A percentile compares a stretch with the other conserved stretches of the same genome.
These are phyloP conservation scores for Cossypha polioptera DNA, from an alignment of 2,797 vertebrate genomes.

Conservation along the genomic window DNA sequence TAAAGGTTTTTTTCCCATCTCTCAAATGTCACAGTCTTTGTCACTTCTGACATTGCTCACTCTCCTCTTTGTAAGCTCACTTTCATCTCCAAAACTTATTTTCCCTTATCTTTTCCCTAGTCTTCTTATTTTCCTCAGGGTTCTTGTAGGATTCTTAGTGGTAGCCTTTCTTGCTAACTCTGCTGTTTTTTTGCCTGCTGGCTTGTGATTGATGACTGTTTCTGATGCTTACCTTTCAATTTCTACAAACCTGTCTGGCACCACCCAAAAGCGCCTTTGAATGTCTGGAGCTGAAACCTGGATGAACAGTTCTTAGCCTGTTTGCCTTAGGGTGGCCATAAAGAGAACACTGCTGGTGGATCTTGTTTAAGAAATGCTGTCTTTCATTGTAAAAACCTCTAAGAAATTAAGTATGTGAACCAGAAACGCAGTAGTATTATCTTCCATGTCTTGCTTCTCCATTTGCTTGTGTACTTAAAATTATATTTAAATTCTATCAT, in stretches of 20 bases:
- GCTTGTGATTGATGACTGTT: not conserved
- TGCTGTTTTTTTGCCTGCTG: not conserved
- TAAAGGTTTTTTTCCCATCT: fast-evolving
- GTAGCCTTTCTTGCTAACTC: not conserved
- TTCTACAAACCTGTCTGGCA: not conserved
- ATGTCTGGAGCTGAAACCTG: not conserved
- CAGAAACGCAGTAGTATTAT: not conserved
- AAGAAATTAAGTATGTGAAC: not conserved
- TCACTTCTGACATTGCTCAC: not conserved
- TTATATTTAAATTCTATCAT: not conserved
- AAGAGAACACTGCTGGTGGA: not conserved
- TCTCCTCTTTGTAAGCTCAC: not conserved
- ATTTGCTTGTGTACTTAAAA: not conserved
- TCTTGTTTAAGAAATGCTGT: not conserved
- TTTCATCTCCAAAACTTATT: not conserved
- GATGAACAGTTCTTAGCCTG: not conserved
- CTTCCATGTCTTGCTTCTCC: not conserved
- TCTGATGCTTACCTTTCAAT: not conserved
- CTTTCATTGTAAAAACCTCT: not conserved
- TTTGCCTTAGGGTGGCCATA: not conserved
- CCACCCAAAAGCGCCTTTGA: not conserved
- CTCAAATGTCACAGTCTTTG: not conserved
- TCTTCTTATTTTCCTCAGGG: not conserved
- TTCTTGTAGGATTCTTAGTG: not conserved
- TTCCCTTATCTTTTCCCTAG: not conserved